These are phyloP conservation scores for Entelurus aequoreus DNA, from an alignment of 2,113 vertebrate genomes.

Conservation along the genomic window DNA sequence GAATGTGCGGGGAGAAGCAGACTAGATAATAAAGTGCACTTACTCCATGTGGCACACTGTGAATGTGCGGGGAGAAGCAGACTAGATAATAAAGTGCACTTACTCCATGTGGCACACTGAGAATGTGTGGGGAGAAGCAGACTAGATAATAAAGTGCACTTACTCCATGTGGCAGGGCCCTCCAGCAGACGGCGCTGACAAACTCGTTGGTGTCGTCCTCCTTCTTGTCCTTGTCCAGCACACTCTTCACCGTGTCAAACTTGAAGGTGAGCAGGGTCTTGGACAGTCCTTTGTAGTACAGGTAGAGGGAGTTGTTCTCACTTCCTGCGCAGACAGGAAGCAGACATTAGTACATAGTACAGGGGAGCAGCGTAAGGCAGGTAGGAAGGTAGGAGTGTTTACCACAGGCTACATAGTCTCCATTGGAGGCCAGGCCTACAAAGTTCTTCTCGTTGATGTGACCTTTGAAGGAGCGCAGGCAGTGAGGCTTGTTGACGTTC, in stretches of 20 bases:
- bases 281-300: slow-evolving; percentile 98
- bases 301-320: slow-evolving; percentile 97
- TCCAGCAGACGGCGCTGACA: slow-evolving; percentile 98
- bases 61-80: too few species aligned
- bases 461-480: slow-evolving; percentile 96
- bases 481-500: slow-evolving; percentile 97
- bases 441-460: slow-evolving; percentile 99
- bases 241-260: slow-evolving; percentile 98
- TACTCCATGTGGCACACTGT: too few species aligned
- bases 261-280: slow-evolving; percentile 98
- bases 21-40: too few species aligned
- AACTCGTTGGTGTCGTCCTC: slow-evolving; percentile 98
- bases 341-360: too few species aligned
- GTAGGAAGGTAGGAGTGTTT: slow-evolving; percentile 40
- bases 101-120: too few species aligned
- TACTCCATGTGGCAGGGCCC: slow-evolving; percentile 93
- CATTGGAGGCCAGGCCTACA: slow-evolving; percentile 93
- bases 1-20: too few species aligned
- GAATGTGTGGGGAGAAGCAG: too few species aligned
- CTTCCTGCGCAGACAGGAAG: slow-evolving; percentile 73
- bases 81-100: too few species aligned
- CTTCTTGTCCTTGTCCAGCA: slow-evolving; percentile 97
- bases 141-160: slow-evolving; percentile 36
- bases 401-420: slow-evolving; percentile 98
- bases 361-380: neutral